phyloP scores from a whole-genome alignment of 2,797 vertebrate genomes.

The Tokudaia tokunoshimensis region DNA sequence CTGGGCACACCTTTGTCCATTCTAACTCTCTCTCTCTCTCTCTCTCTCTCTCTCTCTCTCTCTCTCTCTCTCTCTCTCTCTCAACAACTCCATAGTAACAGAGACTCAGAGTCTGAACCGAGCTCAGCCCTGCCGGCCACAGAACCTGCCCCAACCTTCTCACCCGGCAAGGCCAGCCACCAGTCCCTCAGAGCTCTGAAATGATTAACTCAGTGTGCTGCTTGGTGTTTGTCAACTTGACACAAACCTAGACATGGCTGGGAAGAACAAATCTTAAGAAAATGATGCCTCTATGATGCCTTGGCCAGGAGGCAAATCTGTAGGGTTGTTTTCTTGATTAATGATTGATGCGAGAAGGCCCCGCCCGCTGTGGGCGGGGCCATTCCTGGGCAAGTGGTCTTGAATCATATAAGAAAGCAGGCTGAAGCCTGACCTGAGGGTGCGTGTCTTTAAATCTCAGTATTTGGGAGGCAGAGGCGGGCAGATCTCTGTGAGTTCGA shows the following conservation, averaged over 20 bases:
- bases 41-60: too few species aligned
- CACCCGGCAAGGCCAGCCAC: not conserved
- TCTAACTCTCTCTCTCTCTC: too few species aligned
- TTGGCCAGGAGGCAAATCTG: not conserved
- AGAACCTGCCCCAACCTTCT: rapidly evolving
- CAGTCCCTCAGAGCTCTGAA: rapidly evolving
- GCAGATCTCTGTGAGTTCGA: not conserved
- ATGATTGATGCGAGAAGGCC: not conserved
- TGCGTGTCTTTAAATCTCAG: not conserved
- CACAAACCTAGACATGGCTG: not conserved
- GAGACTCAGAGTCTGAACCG: not conserved
- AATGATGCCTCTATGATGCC: not conserved
- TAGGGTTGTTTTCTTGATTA: not conserved
- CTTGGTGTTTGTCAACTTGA: not conserved
- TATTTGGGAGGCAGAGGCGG: not conserved
- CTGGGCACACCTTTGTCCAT: not conserved
- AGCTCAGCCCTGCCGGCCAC: not conserved
- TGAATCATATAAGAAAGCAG: too few species aligned
- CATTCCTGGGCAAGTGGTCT: not conserved
- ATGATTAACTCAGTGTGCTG: not conserved
- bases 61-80: too few species aligned
- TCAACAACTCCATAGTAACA: not conserved
- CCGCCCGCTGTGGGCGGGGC: not conserved
- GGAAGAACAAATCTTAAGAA: not conserved
- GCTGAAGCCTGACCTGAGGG: too few species aligned